Conservation (phyloP, 2,888 invertebrate genomes). For the Ecliptopera silaceata region DNA sequence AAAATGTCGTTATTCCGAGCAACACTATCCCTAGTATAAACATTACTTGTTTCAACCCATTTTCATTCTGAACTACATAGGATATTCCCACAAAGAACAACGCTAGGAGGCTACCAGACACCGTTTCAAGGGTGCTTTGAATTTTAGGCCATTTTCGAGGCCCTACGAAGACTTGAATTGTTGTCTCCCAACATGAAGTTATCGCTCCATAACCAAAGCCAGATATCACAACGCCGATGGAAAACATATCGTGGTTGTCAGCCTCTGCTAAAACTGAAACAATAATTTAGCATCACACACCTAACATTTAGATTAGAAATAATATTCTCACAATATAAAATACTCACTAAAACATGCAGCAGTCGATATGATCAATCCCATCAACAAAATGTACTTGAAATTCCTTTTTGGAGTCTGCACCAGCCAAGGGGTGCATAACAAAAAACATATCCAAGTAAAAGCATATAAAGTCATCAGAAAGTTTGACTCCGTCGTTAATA, state of each 20-base stretch:
- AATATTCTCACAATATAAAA: not conserved
- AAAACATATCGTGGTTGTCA: slow-evolving; percentile 70
- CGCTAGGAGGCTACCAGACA: slow-evolving; percentile 63
- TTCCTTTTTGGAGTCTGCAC: slow-evolving; percentile 72
- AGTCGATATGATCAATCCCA: slow-evolving; percentile 64
- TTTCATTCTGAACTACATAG: slow-evolving; percentile 53
- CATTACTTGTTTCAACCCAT: slow-evolving; percentile 61
- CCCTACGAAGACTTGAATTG: slow-evolving; percentile 75
- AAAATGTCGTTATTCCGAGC: slow-evolving; percentile 56
- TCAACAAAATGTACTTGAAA: slow-evolving; percentile 66
- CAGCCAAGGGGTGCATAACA: slow-evolving; percentile 73
- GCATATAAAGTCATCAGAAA: slow-evolving; percentile 72
- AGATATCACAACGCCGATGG: slow-evolving; percentile 75
- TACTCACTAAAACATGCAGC: slow-evolving; percentile 68
- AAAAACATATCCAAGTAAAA: slow-evolving; percentile 76
- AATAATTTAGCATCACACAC: slow-evolving; percentile 17
- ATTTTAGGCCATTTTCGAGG: slow-evolving; percentile 75
- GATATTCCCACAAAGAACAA: slow-evolving; percentile 59
- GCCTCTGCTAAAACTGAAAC: slow-evolving; percentile 68
- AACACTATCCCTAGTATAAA: slow-evolving; percentile 60
- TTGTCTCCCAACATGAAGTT: slow-evolving; percentile 72
- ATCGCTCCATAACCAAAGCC: slow-evolving; percentile 79
- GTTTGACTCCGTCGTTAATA: slow-evolving; percentile 66
- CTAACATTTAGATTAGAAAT: not conserved
- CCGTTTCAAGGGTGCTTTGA: slow-evolving; percentile 73